Base-by-base conservation (phyloP, 2,888 invertebrate genomes). In the Ormyrus nitidulus region DNA sequence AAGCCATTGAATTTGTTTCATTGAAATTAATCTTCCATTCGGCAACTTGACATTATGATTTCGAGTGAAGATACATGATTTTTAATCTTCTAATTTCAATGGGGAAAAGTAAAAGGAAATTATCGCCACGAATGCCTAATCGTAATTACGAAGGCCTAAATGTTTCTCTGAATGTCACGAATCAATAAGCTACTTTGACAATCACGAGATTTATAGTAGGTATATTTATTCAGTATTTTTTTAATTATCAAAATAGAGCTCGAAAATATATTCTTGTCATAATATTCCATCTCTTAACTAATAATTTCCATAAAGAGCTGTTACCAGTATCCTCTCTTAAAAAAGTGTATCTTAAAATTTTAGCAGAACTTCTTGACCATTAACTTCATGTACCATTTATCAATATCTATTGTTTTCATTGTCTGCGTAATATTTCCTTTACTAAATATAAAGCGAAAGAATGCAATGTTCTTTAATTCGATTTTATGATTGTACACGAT, bases 101-200 rank as follows among this genome's bases (percentile, higher is more conserved):
- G 34, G 34, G 34, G 19, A 46, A 59, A 62, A 62, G 53, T 44
- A 49, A 75, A 54, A 10, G 64, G 48, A 74, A 64, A 64, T 56
- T 62, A 66, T 56, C 62, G 56, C 64, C 61, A 76, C 19, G 13
- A 72, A 71, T 68, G 76, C 68, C 69, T 81, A 79, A 73, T 81
- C 72, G 69, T 61, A 56, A 66, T 9, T 68, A 53, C 75, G 75
- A 62, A 79, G 72, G 72, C 59, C 68, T 68, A 81, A 72, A 65
- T 70, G 59, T 81, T 68, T 81, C 59, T 72, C 68, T 73, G 49
- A 73, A 68, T 64, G 44, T 76, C 76, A 73, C 44, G 19, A 81
- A 81, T 78, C 69, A 81, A 81, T 76, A 78, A 81, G 68, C 69
- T 79, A 68, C 66, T 79, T 72, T 81, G 75, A 81, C 75, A 76